These are phyloP conservation scores for Coreius guichenoti DNA, from an alignment of 2,797 vertebrate genomes.

Conservation along the genomic window DNA sequence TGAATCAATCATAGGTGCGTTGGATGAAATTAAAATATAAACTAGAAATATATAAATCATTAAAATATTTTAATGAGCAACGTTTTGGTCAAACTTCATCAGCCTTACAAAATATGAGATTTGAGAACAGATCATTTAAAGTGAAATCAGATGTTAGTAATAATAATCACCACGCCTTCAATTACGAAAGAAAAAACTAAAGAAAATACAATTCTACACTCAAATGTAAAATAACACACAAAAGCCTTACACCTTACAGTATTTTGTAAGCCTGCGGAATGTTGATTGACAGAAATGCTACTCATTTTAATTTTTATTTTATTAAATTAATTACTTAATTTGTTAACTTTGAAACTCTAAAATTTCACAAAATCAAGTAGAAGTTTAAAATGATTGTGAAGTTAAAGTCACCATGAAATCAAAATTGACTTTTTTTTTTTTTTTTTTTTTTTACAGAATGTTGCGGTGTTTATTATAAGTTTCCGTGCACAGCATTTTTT, in stretches of 20 bases:
- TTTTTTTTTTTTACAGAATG: not conserved
- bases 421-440: not conserved
- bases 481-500: not conserved
- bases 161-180: not conserved
- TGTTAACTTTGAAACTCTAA: not conserved
- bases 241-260: not conserved
- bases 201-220: not conserved
- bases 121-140: not conserved
- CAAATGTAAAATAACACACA: not conserved
- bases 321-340: not conserved
- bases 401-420: not conserved
- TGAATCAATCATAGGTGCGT: not conserved
- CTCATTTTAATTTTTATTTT: not conserved
- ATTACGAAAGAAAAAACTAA: not conserved
- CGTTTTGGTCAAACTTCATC: not conserved
- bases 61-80: not conserved
- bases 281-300: not conserved
- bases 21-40: not conserved
- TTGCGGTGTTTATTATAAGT: not conserved
- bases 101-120: no score
- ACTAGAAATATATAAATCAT: not conserved
- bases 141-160: not conserved
- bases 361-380: not conserved
- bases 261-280: not conserved
- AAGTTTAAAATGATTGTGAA: not conserved